A percentile compares a stretch with the other conserved stretches of the same genome.
phyloP scores from a whole-genome alignment of 2,797 vertebrate genomes.

The Thripadectes ignobilis region DNA sequence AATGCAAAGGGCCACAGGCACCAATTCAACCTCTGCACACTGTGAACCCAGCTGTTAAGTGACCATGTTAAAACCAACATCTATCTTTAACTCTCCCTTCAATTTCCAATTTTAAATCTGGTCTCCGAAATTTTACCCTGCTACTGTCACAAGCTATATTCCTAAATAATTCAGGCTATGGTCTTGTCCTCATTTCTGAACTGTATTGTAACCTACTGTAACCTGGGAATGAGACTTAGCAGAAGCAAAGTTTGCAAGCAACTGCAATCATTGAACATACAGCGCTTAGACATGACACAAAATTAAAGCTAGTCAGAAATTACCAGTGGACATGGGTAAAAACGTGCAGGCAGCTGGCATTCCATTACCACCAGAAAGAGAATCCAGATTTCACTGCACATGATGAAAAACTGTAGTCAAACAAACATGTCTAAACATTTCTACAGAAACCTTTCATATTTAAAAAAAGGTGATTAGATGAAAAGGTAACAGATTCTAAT shows the following conservation, averaged over 20 bases:
- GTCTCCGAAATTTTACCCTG: neutral
- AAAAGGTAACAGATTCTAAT: neutral
- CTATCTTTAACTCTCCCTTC: neutral
- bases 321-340: neutral
- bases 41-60: neutral
- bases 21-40: neutral
- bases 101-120: neutral
- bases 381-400: neutral
- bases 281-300: neutral
- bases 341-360: neutral
- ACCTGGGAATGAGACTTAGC: neutral
- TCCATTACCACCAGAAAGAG: neutral
- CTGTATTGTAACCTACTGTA: neutral
- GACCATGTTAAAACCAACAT: neutral
- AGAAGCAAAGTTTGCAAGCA: neutral
- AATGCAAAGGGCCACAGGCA: neutral
- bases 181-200: neutral
- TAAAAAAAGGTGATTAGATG: neutral
- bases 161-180: neutral
- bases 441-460: neutral
- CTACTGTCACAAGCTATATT: neutral
- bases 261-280: neutral
- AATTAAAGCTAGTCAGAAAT: neutral
- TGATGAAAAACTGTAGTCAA: neutral
- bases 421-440: neutral